A percentile compares a stretch with the other conserved stretches of the same genome.
phyloP scores from a whole-genome alignment of 2,888 invertebrate genomes.

The Drosophila testacea region DNA sequence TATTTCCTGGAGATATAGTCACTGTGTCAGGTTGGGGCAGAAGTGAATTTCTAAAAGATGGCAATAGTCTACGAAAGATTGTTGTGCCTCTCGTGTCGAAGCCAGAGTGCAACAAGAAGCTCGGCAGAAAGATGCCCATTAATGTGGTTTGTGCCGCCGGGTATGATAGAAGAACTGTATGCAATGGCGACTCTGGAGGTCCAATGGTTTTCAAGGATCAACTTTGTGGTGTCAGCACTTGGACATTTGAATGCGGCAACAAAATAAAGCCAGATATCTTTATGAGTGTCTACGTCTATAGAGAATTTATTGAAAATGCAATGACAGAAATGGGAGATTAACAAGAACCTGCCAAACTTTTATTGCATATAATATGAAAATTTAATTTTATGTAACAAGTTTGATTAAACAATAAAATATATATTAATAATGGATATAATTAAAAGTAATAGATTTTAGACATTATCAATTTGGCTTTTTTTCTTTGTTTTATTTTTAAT shows the following conservation, averaged over 20 bases:
- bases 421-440: too few relatives aligned
- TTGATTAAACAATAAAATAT: too few relatives aligned
- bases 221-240: slow-evolving; percentile 48
- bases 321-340: slow-evolving; percentile 16
- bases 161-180: slow-evolving; percentile 34
- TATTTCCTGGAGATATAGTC: slow-evolving; percentile 11
- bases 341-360: too few relatives aligned
- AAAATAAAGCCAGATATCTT: slow-evolving; percentile 42
- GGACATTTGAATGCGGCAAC: slow-evolving; percentile 47
- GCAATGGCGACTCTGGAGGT: slow-evolving; percentile 59
- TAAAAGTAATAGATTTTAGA: too few relatives aligned
- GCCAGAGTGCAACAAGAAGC: slow-evolving; percentile 13
- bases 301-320: slow-evolving; percentile 22
- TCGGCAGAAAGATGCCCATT: slow-evolving; percentile 33
- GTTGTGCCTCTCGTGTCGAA: slow-evolving; percentile 18
- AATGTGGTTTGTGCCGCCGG: slow-evolving; percentile 46
- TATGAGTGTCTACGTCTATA: slow-evolving; percentile 36
- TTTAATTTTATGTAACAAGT: too few relatives aligned
- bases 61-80: slow-evolving; percentile 18
- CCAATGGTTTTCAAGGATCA: slow-evolving; percentile 31
- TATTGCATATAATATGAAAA: too few relatives aligned
- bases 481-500: too few relatives aligned
- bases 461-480: too few relatives aligned
- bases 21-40: slow-evolving; percentile 49
- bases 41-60: not conserved